These are phyloP conservation scores for Andrena dorsata DNA, from an alignment of 2,888 invertebrate species.

Conservation along the genomic window DNA sequence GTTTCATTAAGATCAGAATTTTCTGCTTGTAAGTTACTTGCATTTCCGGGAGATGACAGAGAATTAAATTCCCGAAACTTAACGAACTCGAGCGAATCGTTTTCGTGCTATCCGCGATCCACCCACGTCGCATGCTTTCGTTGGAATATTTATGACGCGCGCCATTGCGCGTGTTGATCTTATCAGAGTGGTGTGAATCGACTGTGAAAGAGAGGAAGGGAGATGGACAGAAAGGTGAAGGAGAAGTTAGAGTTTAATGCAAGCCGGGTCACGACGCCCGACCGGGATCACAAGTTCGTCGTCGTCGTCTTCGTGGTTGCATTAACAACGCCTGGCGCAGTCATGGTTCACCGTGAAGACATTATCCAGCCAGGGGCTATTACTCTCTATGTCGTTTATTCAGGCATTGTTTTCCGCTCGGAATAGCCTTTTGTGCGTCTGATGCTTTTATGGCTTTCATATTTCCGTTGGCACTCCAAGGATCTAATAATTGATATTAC, in stretches of 20 bases:
- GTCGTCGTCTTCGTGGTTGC: conserved; percentile 48
- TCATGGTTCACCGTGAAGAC: conserved; percentile 60
- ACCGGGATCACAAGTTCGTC: conserved; percentile 57
- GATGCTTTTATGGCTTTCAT: background rate
- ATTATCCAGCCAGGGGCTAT: conserved; percentile 66
- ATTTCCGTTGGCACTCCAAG: conserved; percentile 1
- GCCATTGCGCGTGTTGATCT: conserved; percentile 46
- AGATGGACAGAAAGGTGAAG: conserved; percentile 26
- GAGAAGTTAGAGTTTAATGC: conserved; percentile 52
- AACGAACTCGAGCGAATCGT: conserved; percentile 2
- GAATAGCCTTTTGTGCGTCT: background rate
- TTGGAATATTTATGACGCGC: conserved; percentile 52
- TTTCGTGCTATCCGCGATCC: background rate
- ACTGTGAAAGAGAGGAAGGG: conserved; percentile 18
- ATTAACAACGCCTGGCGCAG: conserved; percentile 60
- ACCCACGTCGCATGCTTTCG: conserved; percentile 11
- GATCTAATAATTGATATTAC: background rate
- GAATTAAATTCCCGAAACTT: background rate
- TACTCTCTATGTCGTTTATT: conserved; percentile 65
- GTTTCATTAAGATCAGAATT: no score
- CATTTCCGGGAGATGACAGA: background rate
- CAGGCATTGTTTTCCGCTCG: conserved; percentile 50
- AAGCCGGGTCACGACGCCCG: conserved; percentile 61
- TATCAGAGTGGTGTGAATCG: conserved; percentile 52
- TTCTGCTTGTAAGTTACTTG: no score